Percentiles rank a stretch among this genome's conserved stretches.
These are phyloP conservation scores for Psephotus haematonotus DNA, from an alignment of 2,113 vertebrate genomes.

Conservation along the genomic window DNA sequence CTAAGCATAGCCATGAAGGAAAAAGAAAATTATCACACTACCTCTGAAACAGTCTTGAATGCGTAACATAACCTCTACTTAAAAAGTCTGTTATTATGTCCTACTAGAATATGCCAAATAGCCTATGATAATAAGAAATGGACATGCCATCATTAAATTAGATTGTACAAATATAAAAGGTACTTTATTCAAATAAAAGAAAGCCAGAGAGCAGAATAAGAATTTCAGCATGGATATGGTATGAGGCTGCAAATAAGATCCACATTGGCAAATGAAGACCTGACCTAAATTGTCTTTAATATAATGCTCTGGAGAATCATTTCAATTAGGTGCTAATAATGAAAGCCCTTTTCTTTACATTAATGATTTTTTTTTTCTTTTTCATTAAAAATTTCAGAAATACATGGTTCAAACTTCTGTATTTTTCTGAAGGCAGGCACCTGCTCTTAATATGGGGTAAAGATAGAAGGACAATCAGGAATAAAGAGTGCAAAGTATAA, in stretches of 20 bases:
- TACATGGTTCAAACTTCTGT: neutral
- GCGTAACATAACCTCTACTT: neutral
- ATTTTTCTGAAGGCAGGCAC: neutral
- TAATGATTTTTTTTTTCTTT: neutral
- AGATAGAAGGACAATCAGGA: neutral
- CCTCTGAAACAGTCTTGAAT: slow-evolving; percentile 12
- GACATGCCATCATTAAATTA: slow-evolving; percentile 9
- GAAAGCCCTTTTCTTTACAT: neutral
- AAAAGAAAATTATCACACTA: neutral
- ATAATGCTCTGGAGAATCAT: neutral
- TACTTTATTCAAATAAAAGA: neutral
- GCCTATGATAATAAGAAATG: neutral
- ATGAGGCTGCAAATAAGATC: neutral
- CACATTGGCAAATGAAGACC: neutral
- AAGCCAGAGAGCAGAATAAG: neutral
- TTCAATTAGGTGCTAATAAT: slow-evolving; percentile 16
- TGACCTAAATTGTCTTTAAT: slow-evolving; percentile 33
- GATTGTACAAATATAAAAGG: neutral
- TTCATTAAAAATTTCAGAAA: neutral
- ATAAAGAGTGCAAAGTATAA: neutral
- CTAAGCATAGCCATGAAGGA: neutral
- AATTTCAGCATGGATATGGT: neutral
- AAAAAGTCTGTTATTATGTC: neutral
- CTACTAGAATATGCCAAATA: slow-evolving; percentile 42
- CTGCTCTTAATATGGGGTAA: neutral